Evolutionary conservation across 2,113 vertebrate genomes (phyloP).

Genomic region (Taxidea taxus): DNA sequence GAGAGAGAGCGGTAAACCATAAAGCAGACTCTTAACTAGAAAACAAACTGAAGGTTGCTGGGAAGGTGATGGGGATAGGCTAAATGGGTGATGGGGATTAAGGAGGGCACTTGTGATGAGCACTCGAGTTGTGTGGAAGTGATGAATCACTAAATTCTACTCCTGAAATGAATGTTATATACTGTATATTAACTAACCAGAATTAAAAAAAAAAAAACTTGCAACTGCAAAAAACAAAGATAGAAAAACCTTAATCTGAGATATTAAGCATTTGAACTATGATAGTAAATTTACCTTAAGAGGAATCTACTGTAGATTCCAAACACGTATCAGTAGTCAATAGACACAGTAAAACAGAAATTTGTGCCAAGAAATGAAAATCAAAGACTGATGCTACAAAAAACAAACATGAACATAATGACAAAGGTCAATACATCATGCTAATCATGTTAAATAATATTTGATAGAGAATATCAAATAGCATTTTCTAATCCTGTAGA

Average conservation of each 20-base stretch:
- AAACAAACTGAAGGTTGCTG: not conserved
- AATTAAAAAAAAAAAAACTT: not conserved
- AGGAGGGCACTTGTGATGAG: not conserved
- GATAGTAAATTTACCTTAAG: conserved; percentile 27
- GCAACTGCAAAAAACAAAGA: not conserved
- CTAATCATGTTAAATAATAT: not conserved
- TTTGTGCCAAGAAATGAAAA: conserved; percentile 43
- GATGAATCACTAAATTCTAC: not conserved
- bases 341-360: conserved; percentile 46
- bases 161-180: not conserved
- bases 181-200: not conserved
- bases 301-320: conserved; percentile 16
- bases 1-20: not conserved
- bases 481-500: not conserved
- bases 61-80: no score
- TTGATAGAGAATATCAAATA: conserved; percentile 11
- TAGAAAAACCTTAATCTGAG: not conserved
- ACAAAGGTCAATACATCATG: not conserved
- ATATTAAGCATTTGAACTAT: conserved; percentile 25
- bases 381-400: conserved; percentile 15
- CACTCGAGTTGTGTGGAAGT: not conserved
- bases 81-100: not conserved
- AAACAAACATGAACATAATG: conserved; percentile 53
- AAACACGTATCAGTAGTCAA: not conserved
- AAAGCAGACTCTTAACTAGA: not conserved